Evolutionary conservation across 2,113 vertebrate species (phyloP), one percentile per base, ranked within the genome.

Genomic region (Mionectes macconnelli): DNA sequence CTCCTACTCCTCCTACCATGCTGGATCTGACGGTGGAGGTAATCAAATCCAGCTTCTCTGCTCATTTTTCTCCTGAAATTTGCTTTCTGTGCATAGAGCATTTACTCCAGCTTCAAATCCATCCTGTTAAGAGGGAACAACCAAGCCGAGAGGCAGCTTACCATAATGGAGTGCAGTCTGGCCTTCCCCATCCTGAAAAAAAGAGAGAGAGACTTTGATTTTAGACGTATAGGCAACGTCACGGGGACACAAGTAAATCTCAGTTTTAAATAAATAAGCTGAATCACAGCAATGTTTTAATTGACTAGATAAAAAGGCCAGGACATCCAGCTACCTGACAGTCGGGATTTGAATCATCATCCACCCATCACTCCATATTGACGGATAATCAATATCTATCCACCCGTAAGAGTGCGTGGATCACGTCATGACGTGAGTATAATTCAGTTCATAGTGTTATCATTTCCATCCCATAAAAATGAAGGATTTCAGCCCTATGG

Each of bases 151-250:
- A 89, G 90, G 52, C 31, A 93, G 89, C 99, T 99, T 99, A 99
- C 99, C 99, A 63, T 99, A 99, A 98, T 99, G 99, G 94, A 99
- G 98, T 12, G 99, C 98, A 60, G 99, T 99, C 97, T 99, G 99
- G 93, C 99, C 99, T 98, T 99, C 99, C 94, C 98, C 98, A 24
- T 99, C 99, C 99, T 99, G 97, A 98, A 92, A 52, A 74, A 96
- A 35, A 98, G 79, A 97, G 14, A 88, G 37, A 98, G 79, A 97
- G 20, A 90, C 81, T 89, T 89, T 94, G 63, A 81, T 84, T 94
- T 97, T 89, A 98, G 92, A 95, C 57, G 39, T 44, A 45, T 3
- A 84, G 82, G 40, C 67, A 91, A 83, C 1, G 3, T 8, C 1
- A 5, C 6, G 25, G 50, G 45, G 60, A 62, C 16, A 77, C 27